Evolutionary conservation across 2,888 invertebrate species (phyloP).

Genomic region (Dorcus hopei): DNA sequence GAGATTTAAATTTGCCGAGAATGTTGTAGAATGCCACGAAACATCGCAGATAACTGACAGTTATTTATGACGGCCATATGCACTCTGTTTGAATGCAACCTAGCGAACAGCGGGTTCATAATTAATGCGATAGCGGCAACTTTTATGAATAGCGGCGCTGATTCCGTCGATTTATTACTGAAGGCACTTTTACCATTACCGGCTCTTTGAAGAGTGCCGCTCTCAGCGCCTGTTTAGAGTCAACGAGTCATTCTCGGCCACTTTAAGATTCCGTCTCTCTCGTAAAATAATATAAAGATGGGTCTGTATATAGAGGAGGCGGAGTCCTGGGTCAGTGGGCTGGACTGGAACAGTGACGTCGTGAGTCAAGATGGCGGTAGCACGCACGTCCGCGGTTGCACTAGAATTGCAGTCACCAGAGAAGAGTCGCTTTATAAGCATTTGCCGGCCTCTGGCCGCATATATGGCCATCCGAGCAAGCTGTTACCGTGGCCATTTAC

Average conservation of each 20-base stretch:
- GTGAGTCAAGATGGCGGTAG: conserved; percentile 54
- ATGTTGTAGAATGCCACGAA: conserved; percentile 41
- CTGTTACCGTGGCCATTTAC: conserved; percentile 28
- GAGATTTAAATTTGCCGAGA: conserved; percentile 42
- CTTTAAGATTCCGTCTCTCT: conserved; percentile 22
- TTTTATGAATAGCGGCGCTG: conserved; percentile 49
- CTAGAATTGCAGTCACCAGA: conserved; percentile 31
- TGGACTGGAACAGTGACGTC: conserved; percentile 55
- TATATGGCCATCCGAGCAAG: too few species aligned
- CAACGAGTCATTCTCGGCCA: conserved; percentile 38
- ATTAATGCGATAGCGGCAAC: conserved; percentile 50
- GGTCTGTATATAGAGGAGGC: conserved; percentile 52
- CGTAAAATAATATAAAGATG: conserved; percentile 50
- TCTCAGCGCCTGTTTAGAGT: conserved; percentile 36
- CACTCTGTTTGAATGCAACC: conserved; percentile 40
- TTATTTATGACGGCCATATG: conserved; percentile 49
- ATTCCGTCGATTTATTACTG: conserved; percentile 49
- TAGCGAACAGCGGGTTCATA: conserved; percentile 37
- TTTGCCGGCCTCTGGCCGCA: too few species aligned
- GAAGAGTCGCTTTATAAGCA: conserved; percentile 5
- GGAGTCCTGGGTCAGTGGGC: conserved; percentile 53
- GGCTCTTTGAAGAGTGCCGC: conserved; percentile 41
- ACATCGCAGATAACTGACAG: conserved; percentile 43
- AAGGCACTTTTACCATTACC: conserved; percentile 45
- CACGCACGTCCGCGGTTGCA: conserved; percentile 33